Evolutionary conservation across 2,888 invertebrate genomes (phyloP).

Genomic region (Deroplatys truncata): DNA sequence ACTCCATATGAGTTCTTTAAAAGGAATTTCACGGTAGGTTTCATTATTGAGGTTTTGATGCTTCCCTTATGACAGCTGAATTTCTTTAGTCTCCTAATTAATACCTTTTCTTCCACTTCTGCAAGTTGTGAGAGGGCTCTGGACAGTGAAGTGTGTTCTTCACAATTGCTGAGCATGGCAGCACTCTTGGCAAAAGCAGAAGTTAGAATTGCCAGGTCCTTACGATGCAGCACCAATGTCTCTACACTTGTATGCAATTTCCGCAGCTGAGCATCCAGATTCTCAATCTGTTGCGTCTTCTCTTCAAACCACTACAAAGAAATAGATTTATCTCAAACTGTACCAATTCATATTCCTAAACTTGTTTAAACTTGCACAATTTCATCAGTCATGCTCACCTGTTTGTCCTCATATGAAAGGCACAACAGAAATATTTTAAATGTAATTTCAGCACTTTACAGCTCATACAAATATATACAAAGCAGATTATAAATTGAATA

Average conservation of each 20-base stretch:
- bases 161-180: conserved; percentile 86
- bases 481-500: neutral
- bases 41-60: no score
- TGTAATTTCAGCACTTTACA: conserved; percentile 8
- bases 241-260: conserved; percentile 85
- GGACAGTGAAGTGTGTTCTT: conserved; percentile 88
- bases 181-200: conserved; percentile 82
- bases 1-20: no score
- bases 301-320: conserved; percentile 94
- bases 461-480: neutral
- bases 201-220: conserved; percentile 74
- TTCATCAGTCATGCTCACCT: conserved; percentile 9
- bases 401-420: conserved; percentile 27
- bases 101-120: conserved; percentile 75
- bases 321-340: neutral
- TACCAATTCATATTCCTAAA: neutral
- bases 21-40: no score
- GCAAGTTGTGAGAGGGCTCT: conserved; percentile 86
- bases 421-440: conserved; percentile 19
- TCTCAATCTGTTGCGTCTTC: conserved; percentile 85
- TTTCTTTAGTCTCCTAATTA: neutral
- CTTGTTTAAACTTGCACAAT: neutral
- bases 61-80: no score
- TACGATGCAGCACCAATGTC: conserved; percentile 78
- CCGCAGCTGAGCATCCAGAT: conserved; percentile 81